Percentiles rank a stretch among this genome's conserved stretches.
phyloP scores from a whole-genome alignment of 2,797 vertebrate species.

The Chaetodon trifasciatus region DNA sequence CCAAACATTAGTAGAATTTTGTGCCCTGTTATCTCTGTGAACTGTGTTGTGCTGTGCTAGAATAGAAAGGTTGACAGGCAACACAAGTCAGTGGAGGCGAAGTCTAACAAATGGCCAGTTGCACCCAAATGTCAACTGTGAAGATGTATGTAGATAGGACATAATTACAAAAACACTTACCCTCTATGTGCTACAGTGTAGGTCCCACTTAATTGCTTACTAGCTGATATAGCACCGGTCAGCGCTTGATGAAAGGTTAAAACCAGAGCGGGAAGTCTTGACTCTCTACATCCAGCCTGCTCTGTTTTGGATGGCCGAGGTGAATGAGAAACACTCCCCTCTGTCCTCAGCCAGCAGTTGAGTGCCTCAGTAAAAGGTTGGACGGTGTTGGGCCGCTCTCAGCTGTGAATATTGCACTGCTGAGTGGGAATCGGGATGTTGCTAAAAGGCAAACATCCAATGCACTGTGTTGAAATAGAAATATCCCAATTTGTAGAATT shows the following conservation, averaged over 20 bases:
- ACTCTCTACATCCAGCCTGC: constrained; percentile 11
- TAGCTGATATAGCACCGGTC: constrained; percentile 7
- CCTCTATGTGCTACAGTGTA: neutral
- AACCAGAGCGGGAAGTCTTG: constrained; percentile 11
- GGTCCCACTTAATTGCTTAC: neutral
- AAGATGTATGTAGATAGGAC: neutral
- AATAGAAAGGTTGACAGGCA: neutral
- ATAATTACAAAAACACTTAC: neutral
- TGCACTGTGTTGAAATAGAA: constrained; percentile 13
- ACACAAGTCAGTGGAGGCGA: neutral
- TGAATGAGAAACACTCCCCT: constrained; percentile 22
- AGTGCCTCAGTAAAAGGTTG: constrained; percentile 25
- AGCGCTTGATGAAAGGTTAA: constrained; percentile 10
- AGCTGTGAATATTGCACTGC: neutral
- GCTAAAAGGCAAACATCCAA: constrained; percentile 8
- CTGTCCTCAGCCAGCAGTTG: constrained; percentile 6
- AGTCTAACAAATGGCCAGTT: neutral
- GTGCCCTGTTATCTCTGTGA: neutral
- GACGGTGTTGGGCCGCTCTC: constrained; percentile 4
- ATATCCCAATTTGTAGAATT: neutral
- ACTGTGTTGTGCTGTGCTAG: neutral
- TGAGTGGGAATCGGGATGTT: constrained; percentile 5
- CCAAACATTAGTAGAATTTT: neutral
- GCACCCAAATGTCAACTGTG: constrained; percentile 1
- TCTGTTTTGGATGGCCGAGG: constrained; percentile 7